Base-by-base conservation (phyloP, 2,113 vertebrate genomes). In the Ptychochromis oligacanthus region DNA sequence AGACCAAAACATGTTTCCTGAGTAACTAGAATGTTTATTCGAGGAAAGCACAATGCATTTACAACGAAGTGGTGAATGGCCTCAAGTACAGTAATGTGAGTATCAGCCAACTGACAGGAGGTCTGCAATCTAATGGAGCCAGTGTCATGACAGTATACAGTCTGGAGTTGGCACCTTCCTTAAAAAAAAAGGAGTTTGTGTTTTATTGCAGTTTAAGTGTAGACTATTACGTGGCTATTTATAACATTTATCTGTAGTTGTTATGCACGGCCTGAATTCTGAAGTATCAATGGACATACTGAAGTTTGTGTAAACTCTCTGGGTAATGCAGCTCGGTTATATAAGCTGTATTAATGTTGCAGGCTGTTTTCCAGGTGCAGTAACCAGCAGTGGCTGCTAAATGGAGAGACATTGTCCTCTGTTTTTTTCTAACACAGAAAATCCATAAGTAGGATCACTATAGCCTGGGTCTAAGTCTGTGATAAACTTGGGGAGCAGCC, bases 301-400 rank as follows among this genome's bases (percentile, higher is more conserved):
- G 65, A 72, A 72, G 65, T 5, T 72, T 72, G 52, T 72, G 65
- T 26, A 72, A 52, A 52, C 49, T 72, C 43, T 52, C 26, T 70
- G 24, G 24, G 9, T 28, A 49, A 70, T 70, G 65, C 65, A 72
- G 1, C 26, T 52, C 1, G 26, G 43, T 31, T 17, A 2, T 72
- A 26, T 52, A 52, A 72, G 26, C 26, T 52, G 20, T 12, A 20
- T 15, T 18, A 31, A 2, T 31, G 17, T 72, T 52, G 65, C 43
- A 31, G 65, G 28, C 49, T 31, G 10, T n/a, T n/a, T 1, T 34
- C 6, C 5, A 24, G 3, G 2, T 70, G 11, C 52, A 31, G 1
- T 10, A 52, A 72, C 17, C 65, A 5, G 12, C 14, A 54, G 0
- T 72, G 67, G 26, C 67, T 31, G 26, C 52, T 72, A 31, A 72